Percentiles rank a stretch among this genome's conserved stretches.
phyloP scores from a whole-genome alignment of 2,888 invertebrate genomes.

The Microdon myrmicae region DNA sequence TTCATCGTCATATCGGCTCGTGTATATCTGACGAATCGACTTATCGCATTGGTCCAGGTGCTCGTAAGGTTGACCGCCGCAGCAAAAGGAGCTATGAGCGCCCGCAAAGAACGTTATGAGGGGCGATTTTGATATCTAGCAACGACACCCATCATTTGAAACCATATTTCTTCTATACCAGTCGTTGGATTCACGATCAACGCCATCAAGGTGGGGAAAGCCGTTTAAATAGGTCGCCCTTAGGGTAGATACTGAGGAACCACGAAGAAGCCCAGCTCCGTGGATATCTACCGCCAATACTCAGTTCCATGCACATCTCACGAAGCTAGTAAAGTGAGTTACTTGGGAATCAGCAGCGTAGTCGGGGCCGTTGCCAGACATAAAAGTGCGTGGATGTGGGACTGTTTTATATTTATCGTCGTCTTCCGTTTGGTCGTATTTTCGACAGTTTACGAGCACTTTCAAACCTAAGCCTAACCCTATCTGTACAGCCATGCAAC shows the following conservation, averaged over 20 bases:
- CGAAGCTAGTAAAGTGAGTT: constrained; percentile 33
- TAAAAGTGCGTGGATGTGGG: constrained; percentile 44
- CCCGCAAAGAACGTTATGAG: constrained; percentile 20
- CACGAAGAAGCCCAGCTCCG: constrained; percentile 28
- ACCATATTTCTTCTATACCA: no score
- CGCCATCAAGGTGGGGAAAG: constrained; percentile 3
- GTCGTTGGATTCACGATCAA: no score
- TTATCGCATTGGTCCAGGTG: constrained; percentile 13
- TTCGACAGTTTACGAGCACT: constrained; percentile 8
- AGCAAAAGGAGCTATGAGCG: constrained; percentile 7
- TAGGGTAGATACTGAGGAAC: constrained; percentile 16
- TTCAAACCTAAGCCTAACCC: constrained; percentile 4
- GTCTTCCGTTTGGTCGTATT: constrained; percentile 13
- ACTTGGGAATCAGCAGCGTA: constrained; percentile 31
- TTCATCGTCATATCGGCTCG: constrained; percentile 45
- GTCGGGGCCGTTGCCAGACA: constrained; percentile 20
- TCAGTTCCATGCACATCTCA: constrained; percentile 21
- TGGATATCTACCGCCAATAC: constrained; percentile 31
- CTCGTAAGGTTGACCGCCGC: constrained; percentile 4
- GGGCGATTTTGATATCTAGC: no score
- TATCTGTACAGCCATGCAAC: constrained; percentile 18
- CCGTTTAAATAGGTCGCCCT: constrained; percentile 6
- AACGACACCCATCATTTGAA: no score
- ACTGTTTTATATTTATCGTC: constrained; percentile 33
- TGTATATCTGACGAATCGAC: constrained; percentile 21